These are phyloP conservation scores for Sapayoa aenigma DNA, from an alignment of 2,113 vertebrate species.

Conservation along the genomic window DNA sequence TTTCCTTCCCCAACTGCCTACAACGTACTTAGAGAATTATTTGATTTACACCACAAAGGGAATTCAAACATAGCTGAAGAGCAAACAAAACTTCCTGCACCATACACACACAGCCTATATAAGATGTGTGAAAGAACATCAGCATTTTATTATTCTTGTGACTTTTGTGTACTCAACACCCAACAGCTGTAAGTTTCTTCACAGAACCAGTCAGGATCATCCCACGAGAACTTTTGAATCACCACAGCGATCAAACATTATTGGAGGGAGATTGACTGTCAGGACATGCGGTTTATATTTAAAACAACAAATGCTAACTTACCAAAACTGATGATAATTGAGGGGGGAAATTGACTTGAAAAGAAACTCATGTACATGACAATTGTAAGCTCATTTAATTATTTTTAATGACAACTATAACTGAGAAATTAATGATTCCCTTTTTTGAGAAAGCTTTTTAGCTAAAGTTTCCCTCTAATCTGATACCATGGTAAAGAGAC, in stretches of 20 bases:
- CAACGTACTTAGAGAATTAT: not conserved
- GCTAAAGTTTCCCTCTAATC: not conserved
- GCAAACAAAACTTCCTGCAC: conserved; percentile 15
- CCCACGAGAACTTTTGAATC: not conserved
- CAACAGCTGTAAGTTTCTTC: not conserved
- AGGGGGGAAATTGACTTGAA: not conserved
- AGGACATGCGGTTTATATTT: not conserved
- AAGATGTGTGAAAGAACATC: not conserved
- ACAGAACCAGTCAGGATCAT: not conserved
- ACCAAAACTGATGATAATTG: not conserved
- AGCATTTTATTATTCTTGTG: not conserved
- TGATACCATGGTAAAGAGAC: not conserved
- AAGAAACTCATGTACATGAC: not conserved
- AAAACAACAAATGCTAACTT: not conserved
- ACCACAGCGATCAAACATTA: not conserved
- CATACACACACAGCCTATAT: not conserved
- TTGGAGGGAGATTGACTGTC: not conserved
- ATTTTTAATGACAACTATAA: not conserved
- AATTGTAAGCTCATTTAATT: not conserved
- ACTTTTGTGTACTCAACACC: not conserved
- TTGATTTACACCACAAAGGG: conserved; percentile 34
- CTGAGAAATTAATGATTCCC: not conserved
- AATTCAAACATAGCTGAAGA: conserved; percentile 14
- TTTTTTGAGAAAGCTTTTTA: not conserved
- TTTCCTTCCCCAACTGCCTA: conserved; percentile 44